phyloP scores from a whole-genome alignment of 2,888 invertebrate genomes.

The Oligia strigilis region DNA sequence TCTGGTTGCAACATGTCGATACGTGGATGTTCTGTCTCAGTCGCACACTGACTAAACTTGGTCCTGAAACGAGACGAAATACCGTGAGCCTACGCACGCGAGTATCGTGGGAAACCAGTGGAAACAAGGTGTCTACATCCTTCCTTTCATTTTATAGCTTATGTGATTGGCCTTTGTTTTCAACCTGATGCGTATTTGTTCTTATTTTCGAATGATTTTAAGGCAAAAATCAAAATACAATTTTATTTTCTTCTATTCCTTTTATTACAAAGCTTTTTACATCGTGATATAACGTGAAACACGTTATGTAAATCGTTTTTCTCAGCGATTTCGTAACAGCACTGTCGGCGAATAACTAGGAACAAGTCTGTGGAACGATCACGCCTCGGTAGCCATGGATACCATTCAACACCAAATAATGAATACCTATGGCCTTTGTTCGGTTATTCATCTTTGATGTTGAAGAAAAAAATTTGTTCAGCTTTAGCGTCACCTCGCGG shows the following conservation, averaged over 20 bases:
- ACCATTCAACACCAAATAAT: conserved; percentile 66
- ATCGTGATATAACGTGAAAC: conserved; percentile 57
- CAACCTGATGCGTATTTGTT: conserved; percentile 71
- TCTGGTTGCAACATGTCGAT: conserved; percentile 67
- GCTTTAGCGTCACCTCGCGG: background rate
- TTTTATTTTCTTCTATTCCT: conserved; percentile 31
- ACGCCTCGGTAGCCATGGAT: conserved; percentile 80
- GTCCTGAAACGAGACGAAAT: conserved; percentile 70
- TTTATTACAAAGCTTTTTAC: conserved; percentile 40
- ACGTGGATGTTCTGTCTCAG: conserved; percentile 53
- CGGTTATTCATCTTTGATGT: conserved; percentile 41
- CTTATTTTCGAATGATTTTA: conserved; percentile 47
- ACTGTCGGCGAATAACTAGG: conserved; percentile 75
- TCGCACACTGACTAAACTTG: conserved; percentile 52
- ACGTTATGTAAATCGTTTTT: conserved; percentile 82
- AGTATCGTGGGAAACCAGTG: conserved; percentile 85
- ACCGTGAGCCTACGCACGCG: conserved; percentile 71
- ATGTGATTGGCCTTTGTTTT: conserved; percentile 81
- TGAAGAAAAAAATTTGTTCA: conserved; percentile 22
- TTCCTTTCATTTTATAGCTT: conserved; percentile 82
- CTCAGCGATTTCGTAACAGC: conserved; percentile 82
- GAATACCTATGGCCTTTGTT: conserved; percentile 60
- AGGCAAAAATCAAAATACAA: conserved; percentile 17
- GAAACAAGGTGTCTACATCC: conserved; percentile 81
- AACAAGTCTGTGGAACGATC: conserved; percentile 82